Conservation (phyloP, 1,140 invertebrate genomes). For the Trichonephila inaurata region DNA sequence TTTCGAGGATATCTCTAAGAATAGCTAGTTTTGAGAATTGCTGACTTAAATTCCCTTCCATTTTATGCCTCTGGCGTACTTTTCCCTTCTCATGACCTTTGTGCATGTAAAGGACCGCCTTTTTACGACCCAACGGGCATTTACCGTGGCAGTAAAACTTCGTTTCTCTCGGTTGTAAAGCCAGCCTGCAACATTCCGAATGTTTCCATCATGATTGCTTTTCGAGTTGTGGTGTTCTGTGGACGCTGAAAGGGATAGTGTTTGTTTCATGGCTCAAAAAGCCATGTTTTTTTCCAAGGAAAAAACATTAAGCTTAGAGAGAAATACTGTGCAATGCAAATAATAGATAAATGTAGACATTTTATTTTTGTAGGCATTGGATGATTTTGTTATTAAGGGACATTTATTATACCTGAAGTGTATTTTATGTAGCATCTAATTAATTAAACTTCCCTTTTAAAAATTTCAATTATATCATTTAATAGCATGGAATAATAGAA, state of each 20-base stretch:
- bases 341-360: not conserved
- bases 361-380: not conserved
- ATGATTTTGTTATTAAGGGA: too few species aligned
- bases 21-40: slow-evolving; percentile 44
- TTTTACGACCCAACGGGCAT: slow-evolving; percentile 69
- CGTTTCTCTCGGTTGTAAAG: slow-evolving; percentile 50
- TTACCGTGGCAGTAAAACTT: slow-evolving; percentile 58
- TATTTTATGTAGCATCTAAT: too few species aligned
- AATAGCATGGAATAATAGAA: too few species aligned
- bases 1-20: slow-evolving; percentile 32
- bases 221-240: slow-evolving; percentile 59
- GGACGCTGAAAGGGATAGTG: not conserved
- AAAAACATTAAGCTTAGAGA: not conserved
- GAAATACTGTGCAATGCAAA: not conserved
- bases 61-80: slow-evolving; percentile 56
- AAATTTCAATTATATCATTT: too few species aligned
- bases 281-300: not conserved
- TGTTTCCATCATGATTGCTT: slow-evolving; percentile 70
- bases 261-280: not conserved
- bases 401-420: too few species aligned
- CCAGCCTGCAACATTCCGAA: slow-evolving; percentile 45
- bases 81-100: not conserved
- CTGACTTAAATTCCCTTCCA: slow-evolving; percentile 51
- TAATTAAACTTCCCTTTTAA: too few species aligned
- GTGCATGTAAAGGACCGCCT: slow-evolving; percentile 35